Evolutionary conservation across 2,888 invertebrate species (phyloP).

Genomic region (Pyrrhosoma nymphula): DNA sequence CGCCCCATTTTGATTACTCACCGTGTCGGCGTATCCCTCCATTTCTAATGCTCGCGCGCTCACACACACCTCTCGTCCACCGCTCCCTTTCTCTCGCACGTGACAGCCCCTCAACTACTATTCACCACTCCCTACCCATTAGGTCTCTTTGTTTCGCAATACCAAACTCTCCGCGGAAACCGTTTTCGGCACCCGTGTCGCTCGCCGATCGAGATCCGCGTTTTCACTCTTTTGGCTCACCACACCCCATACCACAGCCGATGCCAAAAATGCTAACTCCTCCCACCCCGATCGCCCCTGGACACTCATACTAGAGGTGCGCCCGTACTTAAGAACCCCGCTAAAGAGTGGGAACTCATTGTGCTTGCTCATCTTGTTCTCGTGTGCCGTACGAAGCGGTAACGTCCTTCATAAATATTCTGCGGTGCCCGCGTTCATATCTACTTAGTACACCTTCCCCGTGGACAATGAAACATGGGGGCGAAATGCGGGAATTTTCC

Average conservation of each 20-base stretch:
- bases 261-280: not conserved
- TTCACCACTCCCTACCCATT: not conserved
- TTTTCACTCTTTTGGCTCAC: not conserved
- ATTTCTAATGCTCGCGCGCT: not conserved
- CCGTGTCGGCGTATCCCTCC: not conserved
- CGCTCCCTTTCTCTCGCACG: conserved; percentile 23
- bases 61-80: not conserved
- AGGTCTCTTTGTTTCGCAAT: not conserved
- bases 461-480: not conserved
- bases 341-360: not conserved
- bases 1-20: not conserved
- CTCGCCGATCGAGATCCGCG: not conserved
- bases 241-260: not conserved
- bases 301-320: not conserved
- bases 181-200: conserved; percentile 12
- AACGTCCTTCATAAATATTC: not conserved
- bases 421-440: not conserved
- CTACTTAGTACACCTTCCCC: not conserved
- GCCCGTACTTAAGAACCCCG: not conserved
- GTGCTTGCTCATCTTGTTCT: not conserved
- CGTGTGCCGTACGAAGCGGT: not conserved
- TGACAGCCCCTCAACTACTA: not conserved
- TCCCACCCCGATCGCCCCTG: not conserved
- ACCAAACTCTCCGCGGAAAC: not conserved
- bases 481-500: not conserved